phyloP scores from a whole-genome alignment of 2,888 invertebrate species.

The Drosophila mulleri region DNA sequence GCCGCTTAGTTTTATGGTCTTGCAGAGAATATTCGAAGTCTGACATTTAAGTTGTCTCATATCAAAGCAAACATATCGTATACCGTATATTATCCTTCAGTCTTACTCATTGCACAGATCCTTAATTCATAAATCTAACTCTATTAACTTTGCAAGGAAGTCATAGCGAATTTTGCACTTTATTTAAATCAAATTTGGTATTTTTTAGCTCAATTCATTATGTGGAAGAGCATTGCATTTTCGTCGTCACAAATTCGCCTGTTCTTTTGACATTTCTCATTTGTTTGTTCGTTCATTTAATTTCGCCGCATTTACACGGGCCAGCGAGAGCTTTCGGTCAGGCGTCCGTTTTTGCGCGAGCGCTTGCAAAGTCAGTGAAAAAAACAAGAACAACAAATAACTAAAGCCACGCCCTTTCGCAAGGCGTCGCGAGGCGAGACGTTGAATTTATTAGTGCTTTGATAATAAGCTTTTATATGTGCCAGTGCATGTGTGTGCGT shows the following conservation, averaged over 20 bases:
- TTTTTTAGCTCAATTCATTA: background rate
- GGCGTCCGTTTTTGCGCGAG: slow-evolving; percentile 17
- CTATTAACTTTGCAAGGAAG: too few species aligned
- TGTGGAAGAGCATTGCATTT: slow-evolving; percentile 6
- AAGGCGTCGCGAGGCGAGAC: slow-evolving; percentile 13
- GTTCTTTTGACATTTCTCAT: slow-evolving; percentile 26
- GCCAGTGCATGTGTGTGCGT: background rate
- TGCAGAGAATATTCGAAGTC: background rate
- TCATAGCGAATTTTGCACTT: background rate
- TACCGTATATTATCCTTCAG: too few species aligned
- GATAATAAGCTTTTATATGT: slow-evolving; percentile 66
- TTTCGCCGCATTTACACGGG: slow-evolving; percentile 25
- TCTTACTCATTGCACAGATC: too few species aligned
- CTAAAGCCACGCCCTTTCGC: slow-evolving; percentile 53
- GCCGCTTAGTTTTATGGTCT: background rate
- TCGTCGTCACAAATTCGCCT: slow-evolving; percentile 1
- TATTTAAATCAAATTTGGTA: background rate
- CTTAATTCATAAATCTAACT: too few species aligned
- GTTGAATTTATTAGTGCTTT: slow-evolving; percentile 55
- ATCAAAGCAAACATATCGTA: background rate
- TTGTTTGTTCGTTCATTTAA: slow-evolving; percentile 43
- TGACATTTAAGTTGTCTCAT: background rate
- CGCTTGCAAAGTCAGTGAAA: background rate
- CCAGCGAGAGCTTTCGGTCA: slow-evolving; percentile 26
- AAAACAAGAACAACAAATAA: slow-evolving; percentile 9